Evolutionary conservation across 2,797 vertebrate species (phyloP).

Genomic region (Xerus rutilus): DNA sequence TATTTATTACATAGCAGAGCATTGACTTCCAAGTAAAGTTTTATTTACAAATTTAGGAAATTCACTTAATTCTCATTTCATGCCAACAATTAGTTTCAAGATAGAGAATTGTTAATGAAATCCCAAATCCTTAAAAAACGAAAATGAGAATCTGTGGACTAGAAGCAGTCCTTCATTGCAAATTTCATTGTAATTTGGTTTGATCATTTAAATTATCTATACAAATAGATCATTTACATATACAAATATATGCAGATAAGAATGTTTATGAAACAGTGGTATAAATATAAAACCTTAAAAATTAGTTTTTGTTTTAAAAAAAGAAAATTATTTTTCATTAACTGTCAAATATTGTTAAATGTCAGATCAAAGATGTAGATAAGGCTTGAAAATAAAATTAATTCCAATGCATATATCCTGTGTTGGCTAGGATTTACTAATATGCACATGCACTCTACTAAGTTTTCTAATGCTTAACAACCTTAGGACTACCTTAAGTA

Average conservation of each 20-base stretch:
- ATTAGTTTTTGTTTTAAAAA: neutral
- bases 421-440: neutral
- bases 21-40: conserved; percentile 56
- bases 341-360: conserved; percentile 48
- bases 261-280: conserved; percentile 53
- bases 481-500: neutral
- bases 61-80: conserved; percentile 52
- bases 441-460: neutral
- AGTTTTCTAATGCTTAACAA: conserved; percentile 11
- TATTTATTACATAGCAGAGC: neutral
- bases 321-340: conserved; percentile 9
- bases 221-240: neutral
- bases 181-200: conserved; percentile 5
- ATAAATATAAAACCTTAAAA: conserved; percentile 35
- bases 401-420: neutral
- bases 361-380: conserved; percentile 40
- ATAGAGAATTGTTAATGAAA: conserved; percentile 17
- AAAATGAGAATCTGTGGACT: neutral
- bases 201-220: conserved; percentile 40
- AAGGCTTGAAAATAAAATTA: conserved; percentile 31
- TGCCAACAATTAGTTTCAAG: conserved; percentile 49
- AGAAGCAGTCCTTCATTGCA: conserved; percentile 10
- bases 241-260: conserved; percentile 38
- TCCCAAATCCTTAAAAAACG: conserved; percentile 40
- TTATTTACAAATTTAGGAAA: conserved; percentile 43